These are phyloP conservation scores for Zaprionus lachaisei DNA, from an alignment of 1,140 invertebrate species.

Conservation along the genomic window DNA sequence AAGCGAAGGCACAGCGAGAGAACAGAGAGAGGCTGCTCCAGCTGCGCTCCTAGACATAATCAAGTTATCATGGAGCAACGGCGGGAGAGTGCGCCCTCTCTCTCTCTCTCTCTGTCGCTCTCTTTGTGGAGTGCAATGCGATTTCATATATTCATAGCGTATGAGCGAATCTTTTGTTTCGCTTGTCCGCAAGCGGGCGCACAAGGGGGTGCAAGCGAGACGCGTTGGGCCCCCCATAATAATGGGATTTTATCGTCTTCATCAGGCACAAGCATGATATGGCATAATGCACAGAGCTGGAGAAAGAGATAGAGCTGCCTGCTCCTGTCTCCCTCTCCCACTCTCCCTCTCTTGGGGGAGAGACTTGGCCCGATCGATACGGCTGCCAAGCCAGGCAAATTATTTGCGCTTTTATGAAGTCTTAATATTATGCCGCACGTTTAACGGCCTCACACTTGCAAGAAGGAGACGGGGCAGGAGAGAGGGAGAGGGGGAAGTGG, in stretches of 20 bases:
- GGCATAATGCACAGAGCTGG: constrained; percentile 69
- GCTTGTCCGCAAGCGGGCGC: constrained; percentile 69
- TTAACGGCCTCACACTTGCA: constrained; percentile 71
- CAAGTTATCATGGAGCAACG: constrained; percentile 60
- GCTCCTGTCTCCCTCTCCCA: background rate
- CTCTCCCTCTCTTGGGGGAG: background rate
- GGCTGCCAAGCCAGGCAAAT: constrained; percentile 47
- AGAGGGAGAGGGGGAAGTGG: constrained; percentile 2
- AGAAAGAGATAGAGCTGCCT: constrained; percentile 15
- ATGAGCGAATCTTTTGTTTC: constrained; percentile 84
- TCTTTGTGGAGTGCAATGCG: constrained; percentile 26
- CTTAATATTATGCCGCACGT: constrained; percentile 80
- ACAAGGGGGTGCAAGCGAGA: constrained; percentile 47
- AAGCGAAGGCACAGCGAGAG: constrained; percentile 13
- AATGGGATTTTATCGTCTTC: constrained; percentile 84
- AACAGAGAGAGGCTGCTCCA: background rate
- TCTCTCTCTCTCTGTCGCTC: background rate
- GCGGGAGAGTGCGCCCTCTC: constrained; percentile 15
- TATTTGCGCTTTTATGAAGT: constrained; percentile 82
- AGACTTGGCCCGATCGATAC: constrained; percentile 53
- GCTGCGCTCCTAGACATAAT: constrained; percentile 42
- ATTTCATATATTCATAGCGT: constrained; percentile 84
- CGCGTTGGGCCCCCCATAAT: constrained; percentile 75
- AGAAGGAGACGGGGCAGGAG: background rate
- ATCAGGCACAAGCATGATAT: constrained; percentile 82